phyloP scores from a whole-genome alignment of 2,888 invertebrate genomes.

The Argyresthia albistria region DNA sequence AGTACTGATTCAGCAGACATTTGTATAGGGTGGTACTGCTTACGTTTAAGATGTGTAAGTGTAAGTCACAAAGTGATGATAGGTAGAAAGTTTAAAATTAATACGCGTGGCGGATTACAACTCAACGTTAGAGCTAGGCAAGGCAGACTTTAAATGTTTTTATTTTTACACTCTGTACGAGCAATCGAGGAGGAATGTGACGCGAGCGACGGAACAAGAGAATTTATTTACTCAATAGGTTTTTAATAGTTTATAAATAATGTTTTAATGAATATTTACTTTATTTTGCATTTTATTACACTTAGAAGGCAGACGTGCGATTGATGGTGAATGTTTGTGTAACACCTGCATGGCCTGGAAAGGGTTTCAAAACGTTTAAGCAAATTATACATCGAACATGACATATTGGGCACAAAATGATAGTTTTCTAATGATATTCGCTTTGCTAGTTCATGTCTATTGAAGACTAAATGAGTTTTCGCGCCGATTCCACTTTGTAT shows the following conservation, averaged over 20 bases:
- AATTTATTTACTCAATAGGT: constrained; percentile 72
- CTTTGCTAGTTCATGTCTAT: constrained; percentile 24
- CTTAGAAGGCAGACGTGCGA: constrained; percentile 66
- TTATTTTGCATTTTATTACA: constrained; percentile 68
- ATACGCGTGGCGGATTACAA: no score
- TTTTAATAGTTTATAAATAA: constrained; percentile 57
- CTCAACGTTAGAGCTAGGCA: no score
- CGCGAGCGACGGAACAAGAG: constrained; percentile 66
- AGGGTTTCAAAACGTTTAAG: constrained; percentile 49
- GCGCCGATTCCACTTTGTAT: background rate
- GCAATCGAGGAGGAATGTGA: constrained; percentile 43
- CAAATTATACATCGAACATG: constrained; percentile 70
- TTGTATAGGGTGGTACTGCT: background rate
- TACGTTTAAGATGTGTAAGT: no score
- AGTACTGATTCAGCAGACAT: constrained; percentile 24
- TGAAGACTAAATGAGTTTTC: background rate
- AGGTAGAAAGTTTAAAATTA: no score
- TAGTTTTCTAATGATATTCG: constrained; percentile 35
- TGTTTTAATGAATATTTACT: constrained; percentile 59
- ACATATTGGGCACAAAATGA: constrained; percentile 70
- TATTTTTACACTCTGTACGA: constrained; percentile 62
- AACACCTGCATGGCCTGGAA: constrained; percentile 21
- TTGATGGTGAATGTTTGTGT: constrained; percentile 40
- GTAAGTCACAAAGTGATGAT: no score
- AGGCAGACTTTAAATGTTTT: constrained; percentile 9